Conservation (phyloP, 2,888 invertebrate genomes). For the Eupithecia vulgata region DNA sequence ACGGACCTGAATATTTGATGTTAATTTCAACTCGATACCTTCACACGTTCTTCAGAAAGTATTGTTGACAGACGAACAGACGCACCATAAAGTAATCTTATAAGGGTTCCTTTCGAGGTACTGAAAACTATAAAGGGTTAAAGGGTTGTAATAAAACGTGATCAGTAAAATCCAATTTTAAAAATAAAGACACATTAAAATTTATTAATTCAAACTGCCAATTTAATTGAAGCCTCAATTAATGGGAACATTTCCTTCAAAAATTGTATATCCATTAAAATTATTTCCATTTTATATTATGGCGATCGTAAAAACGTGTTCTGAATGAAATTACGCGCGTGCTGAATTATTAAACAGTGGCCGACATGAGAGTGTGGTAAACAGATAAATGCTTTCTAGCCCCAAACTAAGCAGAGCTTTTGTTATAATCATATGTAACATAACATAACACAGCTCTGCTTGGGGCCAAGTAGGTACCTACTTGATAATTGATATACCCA, state of each 20-base stretch:
- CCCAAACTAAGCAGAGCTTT: too few relatives aligned
- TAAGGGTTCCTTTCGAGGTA: too few relatives aligned
- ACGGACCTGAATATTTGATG: too few relatives aligned
- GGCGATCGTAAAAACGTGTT: slow-evolving; percentile 34
- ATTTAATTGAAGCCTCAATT: not conserved
- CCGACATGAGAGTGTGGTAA: slow-evolving; percentile 11
- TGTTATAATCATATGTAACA: too few relatives aligned
- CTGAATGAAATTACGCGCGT: slow-evolving; percentile 28
- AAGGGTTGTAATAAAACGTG: not conserved
- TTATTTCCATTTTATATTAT: slow-evolving; percentile 25
- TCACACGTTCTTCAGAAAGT: too few relatives aligned
- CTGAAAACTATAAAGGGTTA: too few relatives aligned
- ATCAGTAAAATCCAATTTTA: not conserved
- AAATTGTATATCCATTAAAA: slow-evolving; percentile 21
- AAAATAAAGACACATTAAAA: not conserved
- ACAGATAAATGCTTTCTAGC: not conserved
- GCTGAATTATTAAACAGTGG: slow-evolving; percentile 37
- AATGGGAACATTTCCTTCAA: not conserved
- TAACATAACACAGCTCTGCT: too few relatives aligned
- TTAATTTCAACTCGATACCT: too few relatives aligned
- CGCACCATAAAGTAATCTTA: too few relatives aligned
- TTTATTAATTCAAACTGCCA: not conserved
- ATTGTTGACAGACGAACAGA: too few relatives aligned
- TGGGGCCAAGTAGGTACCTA: too few relatives aligned
- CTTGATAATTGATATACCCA: too few relatives aligned